A percentile compares a stretch with the other conserved stretches of the same genome.
These are phyloP conservation scores for Mechanitis messenoides DNA, from an alignment of 2,888 invertebrate species.

Conservation along the genomic window DNA sequence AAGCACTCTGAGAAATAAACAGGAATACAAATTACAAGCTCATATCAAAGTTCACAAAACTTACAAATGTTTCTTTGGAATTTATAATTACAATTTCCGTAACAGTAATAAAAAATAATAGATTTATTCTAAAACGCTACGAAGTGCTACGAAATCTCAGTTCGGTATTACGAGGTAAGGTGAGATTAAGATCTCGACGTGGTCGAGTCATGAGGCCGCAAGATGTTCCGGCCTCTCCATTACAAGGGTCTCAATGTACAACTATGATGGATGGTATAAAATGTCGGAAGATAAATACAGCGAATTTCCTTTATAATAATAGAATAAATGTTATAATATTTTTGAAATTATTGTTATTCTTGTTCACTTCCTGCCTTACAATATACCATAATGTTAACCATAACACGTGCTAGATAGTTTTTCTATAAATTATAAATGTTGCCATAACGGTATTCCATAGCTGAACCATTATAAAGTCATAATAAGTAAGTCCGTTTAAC, in stretches of 20 bases:
- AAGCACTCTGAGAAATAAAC: constrained; percentile 6
- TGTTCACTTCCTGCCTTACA: too few species aligned
- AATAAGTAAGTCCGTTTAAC: constrained; percentile 24
- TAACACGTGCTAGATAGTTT: too few species aligned
- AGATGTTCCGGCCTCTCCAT: constrained; percentile 25
- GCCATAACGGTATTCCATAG: background rate
- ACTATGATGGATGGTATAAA: constrained; percentile 23
- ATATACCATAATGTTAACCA: too few species aligned
- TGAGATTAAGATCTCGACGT: constrained; percentile 12
- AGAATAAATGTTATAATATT: too few species aligned
- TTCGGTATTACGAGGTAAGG: constrained; percentile 7
- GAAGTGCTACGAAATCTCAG: constrained; percentile 20
- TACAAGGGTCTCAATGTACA: constrained; percentile 24
- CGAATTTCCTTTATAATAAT: background rate
- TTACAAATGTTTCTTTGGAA: background rate
- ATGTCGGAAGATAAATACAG: constrained; percentile 11
- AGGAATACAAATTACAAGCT: background rate
- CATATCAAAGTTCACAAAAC: background rate
- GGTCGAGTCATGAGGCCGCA: constrained; percentile 16
- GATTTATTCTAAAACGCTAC: constrained; percentile 17
- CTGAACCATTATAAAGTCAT: background rate
- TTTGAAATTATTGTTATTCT: too few species aligned
- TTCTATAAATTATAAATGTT: background rate
- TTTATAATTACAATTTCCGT: too few species aligned
- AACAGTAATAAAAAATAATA: background rate